Evolutionary conservation across 2,888 invertebrate genomes (phyloP).

Genomic region (Brachyopa scutellaris): DNA sequence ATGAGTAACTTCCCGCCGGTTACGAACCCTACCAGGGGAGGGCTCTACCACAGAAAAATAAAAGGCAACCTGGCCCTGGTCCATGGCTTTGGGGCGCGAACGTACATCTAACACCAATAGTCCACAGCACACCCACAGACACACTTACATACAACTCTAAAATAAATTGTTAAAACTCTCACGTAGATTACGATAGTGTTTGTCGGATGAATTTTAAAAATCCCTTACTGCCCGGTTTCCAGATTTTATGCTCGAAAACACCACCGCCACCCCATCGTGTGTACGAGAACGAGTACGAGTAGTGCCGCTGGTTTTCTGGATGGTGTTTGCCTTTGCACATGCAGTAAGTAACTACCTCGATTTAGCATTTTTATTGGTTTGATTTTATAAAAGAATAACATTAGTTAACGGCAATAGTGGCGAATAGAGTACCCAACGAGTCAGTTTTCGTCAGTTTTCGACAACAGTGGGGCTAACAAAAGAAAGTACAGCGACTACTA

Average conservation of each 20-base stretch:
- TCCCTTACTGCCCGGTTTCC: slow-evolving; percentile 57
- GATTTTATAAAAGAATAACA: slow-evolving; percentile 38
- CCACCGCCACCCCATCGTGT: slow-evolving; percentile 1
- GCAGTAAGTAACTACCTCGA: slow-evolving; percentile 54
- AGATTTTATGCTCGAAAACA: slow-evolving; percentile 43
- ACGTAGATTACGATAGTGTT: slow-evolving; percentile 74
- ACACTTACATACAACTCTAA: slow-evolving; percentile 3
- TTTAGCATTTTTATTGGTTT: slow-evolving; percentile 65
- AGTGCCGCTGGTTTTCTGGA: neutral
- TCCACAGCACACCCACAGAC: slow-evolving; percentile 8
- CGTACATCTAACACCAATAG: neutral
- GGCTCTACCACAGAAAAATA: neutral
- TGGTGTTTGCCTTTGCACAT: slow-evolving; percentile 17
- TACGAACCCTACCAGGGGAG: neutral
- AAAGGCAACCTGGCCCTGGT: slow-evolving; percentile 26
- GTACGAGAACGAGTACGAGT: neutral
- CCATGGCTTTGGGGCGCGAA: slow-evolving; percentile 32
- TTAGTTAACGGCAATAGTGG: slow-evolving; percentile 50
- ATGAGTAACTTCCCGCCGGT: neutral
- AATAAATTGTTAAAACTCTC: slow-evolving; percentile 74
- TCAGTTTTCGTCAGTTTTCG: slow-evolving; percentile 5
- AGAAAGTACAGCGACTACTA: too few species aligned
- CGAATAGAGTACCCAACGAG: slow-evolving; percentile 26
- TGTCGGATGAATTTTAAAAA: slow-evolving; percentile 75
- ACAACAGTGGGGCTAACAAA: slow-evolving; percentile 28